Percentiles rank a stretch among this genome's conserved stretches.
phyloP scores from a whole-genome alignment of 1,140 invertebrate genomes.

The Apis florea region DNA sequence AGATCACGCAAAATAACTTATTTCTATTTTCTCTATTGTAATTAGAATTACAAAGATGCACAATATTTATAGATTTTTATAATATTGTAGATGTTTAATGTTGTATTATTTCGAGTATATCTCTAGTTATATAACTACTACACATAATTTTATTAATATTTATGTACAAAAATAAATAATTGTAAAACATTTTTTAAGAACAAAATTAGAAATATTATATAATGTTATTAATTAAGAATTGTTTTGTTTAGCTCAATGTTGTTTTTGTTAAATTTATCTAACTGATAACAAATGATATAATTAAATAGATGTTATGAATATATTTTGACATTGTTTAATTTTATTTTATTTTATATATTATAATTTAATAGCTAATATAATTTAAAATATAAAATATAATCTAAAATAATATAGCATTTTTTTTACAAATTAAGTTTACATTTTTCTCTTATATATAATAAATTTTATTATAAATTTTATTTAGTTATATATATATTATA shows the following conservation, averaged over 20 bases:
- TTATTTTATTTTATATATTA: conserved; percentile 13
- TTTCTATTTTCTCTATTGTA: conserved; percentile 49
- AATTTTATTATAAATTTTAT: conserved; percentile 3
- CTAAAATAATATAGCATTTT: no score
- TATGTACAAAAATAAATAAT: conserved; percentile 60
- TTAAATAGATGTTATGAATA: conserved; percentile 36
- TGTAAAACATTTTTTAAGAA: conserved; percentile 54
- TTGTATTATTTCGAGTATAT: conserved; percentile 53
- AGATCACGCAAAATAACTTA: conserved; percentile 41
- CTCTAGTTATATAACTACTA: conserved; percentile 29
- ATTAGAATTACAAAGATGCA: conserved; percentile 40
- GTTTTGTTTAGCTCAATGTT: conserved; percentile 50
- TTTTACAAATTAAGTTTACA: background rate
- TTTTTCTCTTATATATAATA: background rate
- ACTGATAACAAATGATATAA: conserved; percentile 8
- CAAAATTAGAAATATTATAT: conserved; percentile 54
- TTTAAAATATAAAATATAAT: background rate
- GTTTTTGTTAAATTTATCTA: conserved; percentile 49
- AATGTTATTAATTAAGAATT: conserved; percentile 60
- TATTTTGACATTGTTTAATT: background rate
- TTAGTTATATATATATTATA: background rate
- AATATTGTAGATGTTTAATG: conserved; percentile 45
- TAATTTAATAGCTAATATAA: background rate
- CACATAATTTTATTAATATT: conserved; percentile 54
- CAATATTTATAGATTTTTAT: conserved; percentile 53